Percentiles rank a stretch among this genome's conserved stretches.
Conservation (phyloP, 2,797 vertebrate genomes). For the Fratercula arctica region DNA sequence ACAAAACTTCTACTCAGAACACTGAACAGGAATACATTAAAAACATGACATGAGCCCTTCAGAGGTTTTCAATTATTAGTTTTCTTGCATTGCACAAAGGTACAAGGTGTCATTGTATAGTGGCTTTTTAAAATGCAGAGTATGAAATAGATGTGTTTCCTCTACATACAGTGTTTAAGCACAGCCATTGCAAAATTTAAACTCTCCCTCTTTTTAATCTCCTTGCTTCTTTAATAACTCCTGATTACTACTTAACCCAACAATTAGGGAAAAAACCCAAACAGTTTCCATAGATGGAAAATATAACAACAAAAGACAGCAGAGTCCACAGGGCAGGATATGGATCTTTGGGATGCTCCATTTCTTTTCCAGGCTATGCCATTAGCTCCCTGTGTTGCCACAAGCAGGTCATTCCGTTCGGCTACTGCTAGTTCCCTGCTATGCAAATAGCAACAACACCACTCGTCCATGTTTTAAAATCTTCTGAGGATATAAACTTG, state of each 20-base stretch:
- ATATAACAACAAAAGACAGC: neutral
- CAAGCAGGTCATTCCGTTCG: neutral
- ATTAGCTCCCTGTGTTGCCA: neutral
- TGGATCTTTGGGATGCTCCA: neutral
- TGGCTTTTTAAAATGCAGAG: conserved; percentile 48
- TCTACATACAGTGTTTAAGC: neutral
- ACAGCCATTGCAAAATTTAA: neutral
- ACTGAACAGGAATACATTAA: conserved; percentile 57
- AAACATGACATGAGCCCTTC: conserved; percentile 44
- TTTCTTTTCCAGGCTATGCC: conserved; percentile 34
- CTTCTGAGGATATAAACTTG: neutral
- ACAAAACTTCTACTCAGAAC: conserved; percentile 54
- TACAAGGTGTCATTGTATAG: conserved; percentile 41
- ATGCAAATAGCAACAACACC: neutral
- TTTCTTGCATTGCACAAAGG: conserved; percentile 45
- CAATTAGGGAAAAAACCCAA: neutral
- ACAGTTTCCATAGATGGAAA: neutral
- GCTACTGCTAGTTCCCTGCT: neutral
- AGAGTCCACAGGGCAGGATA: neutral
- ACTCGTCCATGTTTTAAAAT: neutral
- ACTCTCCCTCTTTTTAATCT: neutral
- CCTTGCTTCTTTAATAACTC: neutral
- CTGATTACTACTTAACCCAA: neutral
- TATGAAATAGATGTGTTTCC: conserved; percentile 17
- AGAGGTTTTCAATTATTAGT: conserved; percentile 61